These are phyloP conservation scores for Asobara japonica DNA, from an alignment of 1,140 invertebrate species.

Conservation along the genomic window DNA sequence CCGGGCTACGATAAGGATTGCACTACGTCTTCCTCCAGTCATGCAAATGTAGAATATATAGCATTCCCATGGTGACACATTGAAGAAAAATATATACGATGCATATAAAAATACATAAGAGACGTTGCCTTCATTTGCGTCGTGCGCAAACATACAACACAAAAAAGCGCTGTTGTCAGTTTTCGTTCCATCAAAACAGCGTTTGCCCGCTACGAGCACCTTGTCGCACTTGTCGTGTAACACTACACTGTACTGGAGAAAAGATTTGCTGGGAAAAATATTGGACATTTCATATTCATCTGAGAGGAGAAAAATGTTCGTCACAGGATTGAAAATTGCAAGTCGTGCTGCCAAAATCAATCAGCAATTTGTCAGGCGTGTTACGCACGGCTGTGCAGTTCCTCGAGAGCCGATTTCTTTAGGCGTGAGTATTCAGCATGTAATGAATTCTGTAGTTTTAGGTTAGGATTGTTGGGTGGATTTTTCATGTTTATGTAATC, in stretches of 20 bases:
- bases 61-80: neutral
- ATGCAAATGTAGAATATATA: neutral
- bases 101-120: too few relatives aligned
- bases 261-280: too few relatives aligned
- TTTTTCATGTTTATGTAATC: neutral
- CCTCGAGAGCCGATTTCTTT: neutral
- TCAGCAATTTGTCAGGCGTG: neutral
- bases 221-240: too few relatives aligned
- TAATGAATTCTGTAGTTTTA: neutral
- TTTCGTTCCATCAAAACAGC: neutral
- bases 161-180: conserved; percentile 8
- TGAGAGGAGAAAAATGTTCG: neutral
- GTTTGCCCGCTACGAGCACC: neutral
- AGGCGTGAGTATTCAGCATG: neutral
- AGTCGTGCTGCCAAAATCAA: neutral
- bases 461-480: neutral
- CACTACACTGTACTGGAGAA: too few relatives aligned
- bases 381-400: neutral
- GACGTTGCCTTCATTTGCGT: neutral
- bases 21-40: neutral
- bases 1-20: neutral
- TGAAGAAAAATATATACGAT: too few relatives aligned
- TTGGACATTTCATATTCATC: neutral
- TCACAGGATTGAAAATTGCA: neutral
- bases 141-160: neutral